These are phyloP conservation scores for Scolopax rusticola DNA, from an alignment of 2,797 vertebrate species.

Conservation along the genomic window DNA sequence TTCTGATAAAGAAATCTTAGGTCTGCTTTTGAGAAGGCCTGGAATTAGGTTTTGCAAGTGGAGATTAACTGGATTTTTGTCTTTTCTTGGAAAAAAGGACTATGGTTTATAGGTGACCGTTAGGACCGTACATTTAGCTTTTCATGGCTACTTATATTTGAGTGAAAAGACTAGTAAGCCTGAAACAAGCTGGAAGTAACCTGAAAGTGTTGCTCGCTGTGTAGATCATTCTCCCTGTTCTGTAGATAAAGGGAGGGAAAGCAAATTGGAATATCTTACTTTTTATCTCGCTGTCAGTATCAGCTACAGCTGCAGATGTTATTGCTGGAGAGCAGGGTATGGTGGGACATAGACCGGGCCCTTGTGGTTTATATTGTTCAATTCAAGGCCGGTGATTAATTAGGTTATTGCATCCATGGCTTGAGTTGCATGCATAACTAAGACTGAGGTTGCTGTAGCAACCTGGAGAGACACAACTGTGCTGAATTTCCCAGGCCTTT, in stretches of 20 bases:
- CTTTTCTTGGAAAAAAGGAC: not conserved
- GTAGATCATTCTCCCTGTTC: not conserved
- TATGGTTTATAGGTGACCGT: not conserved
- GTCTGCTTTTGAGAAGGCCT: not conserved
- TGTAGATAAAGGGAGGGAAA: not conserved
- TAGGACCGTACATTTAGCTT: not conserved
- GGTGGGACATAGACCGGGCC: not conserved
- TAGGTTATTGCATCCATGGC: not conserved
- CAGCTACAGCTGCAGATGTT: not conserved
- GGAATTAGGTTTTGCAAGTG: not conserved
- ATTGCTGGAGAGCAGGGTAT: not conserved
- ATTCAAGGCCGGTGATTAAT: not conserved
- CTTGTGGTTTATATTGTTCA: not conserved
- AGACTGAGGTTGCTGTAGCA: conserved; percentile 8
- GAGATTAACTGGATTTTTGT: not conserved
- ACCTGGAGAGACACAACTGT: not conserved
- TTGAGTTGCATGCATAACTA: not conserved
- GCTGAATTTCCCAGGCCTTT: conserved; percentile 25
- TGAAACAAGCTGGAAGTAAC: not conserved
- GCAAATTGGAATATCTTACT: not conserved
- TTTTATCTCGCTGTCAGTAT: not conserved
- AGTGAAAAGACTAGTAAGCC: not conserved
- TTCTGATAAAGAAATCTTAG: not conserved
- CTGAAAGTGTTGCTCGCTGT: not conserved
- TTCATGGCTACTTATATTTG: not conserved